phyloP scores from a whole-genome alignment of 2,888 invertebrate species.

The Altica lythri region DNA sequence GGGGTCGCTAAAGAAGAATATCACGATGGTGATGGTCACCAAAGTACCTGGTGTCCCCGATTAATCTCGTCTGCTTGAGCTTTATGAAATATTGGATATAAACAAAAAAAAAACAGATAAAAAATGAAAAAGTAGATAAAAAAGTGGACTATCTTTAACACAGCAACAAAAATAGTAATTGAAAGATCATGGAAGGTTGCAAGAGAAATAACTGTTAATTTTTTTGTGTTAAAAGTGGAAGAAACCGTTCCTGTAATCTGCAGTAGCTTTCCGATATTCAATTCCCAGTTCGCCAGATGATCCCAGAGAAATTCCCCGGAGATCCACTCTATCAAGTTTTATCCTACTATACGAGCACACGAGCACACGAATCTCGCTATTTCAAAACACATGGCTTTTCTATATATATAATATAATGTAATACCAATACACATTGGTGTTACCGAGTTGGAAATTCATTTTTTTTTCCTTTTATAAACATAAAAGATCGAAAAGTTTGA shows the following conservation, averaged over 20 bases:
- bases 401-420: conserved; percentile 45
- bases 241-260: conserved; percentile 46
- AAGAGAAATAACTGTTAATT: too few relatives aligned
- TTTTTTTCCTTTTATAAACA: conserved; percentile 11
- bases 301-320: conserved; percentile 46
- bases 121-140: too few relatives aligned
- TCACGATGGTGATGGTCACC: too few relatives aligned
- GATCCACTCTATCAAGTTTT: conserved; percentile 36
- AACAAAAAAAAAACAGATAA: too few relatives aligned
- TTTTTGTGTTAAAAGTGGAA: conserved; percentile 11
- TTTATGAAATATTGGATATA: too few relatives aligned
- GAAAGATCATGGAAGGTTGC: too few relatives aligned
- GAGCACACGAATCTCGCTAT: conserved; percentile 20
- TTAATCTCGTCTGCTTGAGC: too few relatives aligned
- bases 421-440: conserved; percentile 43
- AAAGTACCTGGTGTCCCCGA: too few relatives aligned
- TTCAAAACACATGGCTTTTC: conserved; percentile 27
- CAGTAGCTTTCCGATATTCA: conserved; percentile 51
- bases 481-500: conserved; percentile 13
- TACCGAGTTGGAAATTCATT: too few relatives aligned
- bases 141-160: too few relatives aligned
- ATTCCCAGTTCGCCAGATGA: conserved; percentile 52
- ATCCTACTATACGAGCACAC: conserved; percentile 24
- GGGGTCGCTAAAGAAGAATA: too few relatives aligned
- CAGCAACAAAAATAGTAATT: too few relatives aligned